These are phyloP conservation scores for Spinus olivaceus DNA, from an alignment of 2,797 vertebrate species.

Conservation along the genomic window DNA sequence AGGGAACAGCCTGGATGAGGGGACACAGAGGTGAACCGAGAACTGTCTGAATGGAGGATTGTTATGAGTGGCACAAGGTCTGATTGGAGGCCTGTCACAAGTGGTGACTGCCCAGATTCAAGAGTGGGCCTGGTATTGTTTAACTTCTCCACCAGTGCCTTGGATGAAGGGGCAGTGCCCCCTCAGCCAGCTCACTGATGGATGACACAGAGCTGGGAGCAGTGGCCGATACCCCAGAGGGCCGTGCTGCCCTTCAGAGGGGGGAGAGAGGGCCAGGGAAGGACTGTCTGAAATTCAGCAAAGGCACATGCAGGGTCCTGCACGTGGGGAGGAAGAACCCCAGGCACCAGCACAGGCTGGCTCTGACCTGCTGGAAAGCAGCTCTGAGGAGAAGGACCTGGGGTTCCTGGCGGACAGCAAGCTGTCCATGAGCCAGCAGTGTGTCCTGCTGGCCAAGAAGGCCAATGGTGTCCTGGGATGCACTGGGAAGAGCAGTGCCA, in stretches of 20 bases:
- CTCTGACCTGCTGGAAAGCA: background rate
- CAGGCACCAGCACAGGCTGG: too few relatives aligned
- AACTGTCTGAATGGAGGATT: background rate
- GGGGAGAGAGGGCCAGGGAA: background rate
- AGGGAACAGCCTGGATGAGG: background rate
- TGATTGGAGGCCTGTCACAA: background rate
- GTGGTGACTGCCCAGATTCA: background rate
- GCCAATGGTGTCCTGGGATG: background rate
- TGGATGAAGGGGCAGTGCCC: background rate
- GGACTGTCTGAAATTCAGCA: too few relatives aligned
- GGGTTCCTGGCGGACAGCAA: background rate
- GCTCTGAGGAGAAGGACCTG: background rate
- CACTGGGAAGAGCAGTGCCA: background rate
- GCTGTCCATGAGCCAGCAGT: background rate
- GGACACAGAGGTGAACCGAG: background rate
- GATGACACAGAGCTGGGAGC: too few relatives aligned
- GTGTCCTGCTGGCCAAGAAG: background rate
- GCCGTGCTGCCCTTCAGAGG: background rate
- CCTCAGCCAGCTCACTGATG: too few relatives aligned
- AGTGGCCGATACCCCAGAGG: background rate
- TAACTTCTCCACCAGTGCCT: background rate
- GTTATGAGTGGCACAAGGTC: background rate
- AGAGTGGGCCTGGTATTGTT: background rate
- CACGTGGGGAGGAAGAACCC: too few relatives aligned
- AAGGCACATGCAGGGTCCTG: too few relatives aligned